phyloP scores from a whole-genome alignment of 2,113 vertebrate genomes.

The Trogon surrucura region DNA sequence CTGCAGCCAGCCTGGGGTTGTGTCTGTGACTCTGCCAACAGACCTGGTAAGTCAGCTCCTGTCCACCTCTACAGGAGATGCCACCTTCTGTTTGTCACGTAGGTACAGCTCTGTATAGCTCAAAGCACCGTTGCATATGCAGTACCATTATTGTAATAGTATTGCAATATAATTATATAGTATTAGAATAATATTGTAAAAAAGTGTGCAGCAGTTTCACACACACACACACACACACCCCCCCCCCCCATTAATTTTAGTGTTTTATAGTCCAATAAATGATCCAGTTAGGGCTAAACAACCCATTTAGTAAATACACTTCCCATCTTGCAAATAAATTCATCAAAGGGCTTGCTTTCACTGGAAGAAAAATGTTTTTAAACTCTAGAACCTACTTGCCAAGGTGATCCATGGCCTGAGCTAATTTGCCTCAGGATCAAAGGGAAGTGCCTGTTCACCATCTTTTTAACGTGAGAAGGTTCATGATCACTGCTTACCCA shows the following conservation, averaged over 20 bases:
- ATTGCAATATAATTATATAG: too few species aligned
- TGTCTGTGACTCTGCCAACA: neutral
- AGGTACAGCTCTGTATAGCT: neutral
- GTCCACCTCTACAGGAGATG: neutral
- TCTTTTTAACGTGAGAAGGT: neutral
- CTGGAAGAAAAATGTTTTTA: neutral
- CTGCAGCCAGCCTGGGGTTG: neutral
- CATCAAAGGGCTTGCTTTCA: neutral
- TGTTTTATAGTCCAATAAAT: neutral
- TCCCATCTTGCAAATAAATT: neutral
- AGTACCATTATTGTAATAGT: neutral
- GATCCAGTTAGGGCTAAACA: neutral
- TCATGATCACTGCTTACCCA: neutral
- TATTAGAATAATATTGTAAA: neutral
- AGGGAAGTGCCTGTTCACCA: neutral
- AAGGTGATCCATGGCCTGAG: neutral
- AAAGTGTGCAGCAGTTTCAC: neutral
- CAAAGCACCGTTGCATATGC: neutral
- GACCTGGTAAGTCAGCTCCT: neutral
- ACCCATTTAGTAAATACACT: neutral
- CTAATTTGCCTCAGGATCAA: neutral
- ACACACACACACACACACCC: too few species aligned
- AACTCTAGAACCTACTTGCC: neutral
- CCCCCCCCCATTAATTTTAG: neutral
- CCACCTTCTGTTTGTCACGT: accelerated